Evolutionary conservation across 2,888 invertebrate species (phyloP).

Genomic region (Drosophila imparisetae): DNA sequence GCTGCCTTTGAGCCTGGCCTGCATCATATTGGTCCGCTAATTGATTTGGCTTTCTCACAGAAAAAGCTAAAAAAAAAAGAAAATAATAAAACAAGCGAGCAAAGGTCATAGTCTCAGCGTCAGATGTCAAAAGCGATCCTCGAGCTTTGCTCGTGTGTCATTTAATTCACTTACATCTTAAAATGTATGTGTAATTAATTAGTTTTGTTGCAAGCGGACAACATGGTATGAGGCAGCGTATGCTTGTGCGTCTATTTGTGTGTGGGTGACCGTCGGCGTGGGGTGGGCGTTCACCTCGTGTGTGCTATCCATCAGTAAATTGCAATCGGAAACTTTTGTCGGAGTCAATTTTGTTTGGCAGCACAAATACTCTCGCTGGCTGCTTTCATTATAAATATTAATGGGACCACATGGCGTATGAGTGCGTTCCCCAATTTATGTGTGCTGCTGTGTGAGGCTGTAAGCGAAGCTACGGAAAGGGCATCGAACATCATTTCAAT

Average conservation of each 20-base stretch:
- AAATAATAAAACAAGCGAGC: no score
- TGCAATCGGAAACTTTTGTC: constrained; percentile 52
- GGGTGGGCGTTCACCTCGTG: not conserved
- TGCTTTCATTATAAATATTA: constrained; percentile 34
- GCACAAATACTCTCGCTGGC: constrained; percentile 4
- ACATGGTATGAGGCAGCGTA: not conserved
- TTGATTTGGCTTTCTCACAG: constrained; percentile 32
- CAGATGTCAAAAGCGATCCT: constrained; percentile 1
- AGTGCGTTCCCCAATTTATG: constrained; percentile 11
- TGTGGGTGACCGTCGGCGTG: not conserved
- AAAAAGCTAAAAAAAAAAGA: constrained; percentile 1
- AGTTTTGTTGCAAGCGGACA: constrained; percentile 10
- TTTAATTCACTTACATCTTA: constrained; percentile 29
- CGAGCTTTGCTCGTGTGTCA: not conserved
- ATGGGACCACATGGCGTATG: constrained; percentile 46
- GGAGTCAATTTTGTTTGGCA: constrained; percentile 45
- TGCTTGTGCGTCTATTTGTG: not conserved
- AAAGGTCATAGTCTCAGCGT: constrained; percentile 20
- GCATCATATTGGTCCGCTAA: constrained; percentile 28
- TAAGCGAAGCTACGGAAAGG: not conserved
- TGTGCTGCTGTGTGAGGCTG: not conserved
- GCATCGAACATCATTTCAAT: not conserved
- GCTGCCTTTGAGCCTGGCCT: constrained; percentile 24
- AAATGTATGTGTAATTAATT: constrained; percentile 29
- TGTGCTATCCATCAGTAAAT: constrained; percentile 21